phyloP scores from a whole-genome alignment of 2,797 vertebrate species.

The Tauraco hartlaubi region DNA sequence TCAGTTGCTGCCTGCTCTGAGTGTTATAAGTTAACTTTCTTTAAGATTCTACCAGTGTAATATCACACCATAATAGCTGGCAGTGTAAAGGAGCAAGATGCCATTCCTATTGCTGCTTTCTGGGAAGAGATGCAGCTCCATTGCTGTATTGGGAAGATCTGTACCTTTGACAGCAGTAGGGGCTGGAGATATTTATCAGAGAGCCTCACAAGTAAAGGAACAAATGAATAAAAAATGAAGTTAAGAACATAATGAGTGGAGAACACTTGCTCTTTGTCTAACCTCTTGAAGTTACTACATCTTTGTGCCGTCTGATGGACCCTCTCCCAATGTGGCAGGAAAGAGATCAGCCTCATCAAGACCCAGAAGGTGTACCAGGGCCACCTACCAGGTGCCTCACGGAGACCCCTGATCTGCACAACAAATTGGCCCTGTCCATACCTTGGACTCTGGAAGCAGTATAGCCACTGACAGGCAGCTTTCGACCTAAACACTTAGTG shows the following conservation, averaged over 20 bases:
- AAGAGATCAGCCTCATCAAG: not conserved
- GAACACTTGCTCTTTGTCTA: not conserved
- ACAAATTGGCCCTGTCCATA: not conserved
- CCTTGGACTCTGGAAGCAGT: not conserved
- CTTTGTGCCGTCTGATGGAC: not conserved
- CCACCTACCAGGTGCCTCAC: not conserved
- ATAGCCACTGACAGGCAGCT: accelerated
- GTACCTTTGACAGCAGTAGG: not conserved
- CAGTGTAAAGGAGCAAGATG: not conserved
- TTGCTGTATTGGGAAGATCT: not conserved
- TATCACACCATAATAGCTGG: not conserved
- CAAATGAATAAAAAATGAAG: not conserved
- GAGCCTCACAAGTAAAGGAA: not conserved
- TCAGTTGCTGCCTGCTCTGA: not conserved
- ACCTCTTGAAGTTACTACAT: not conserved
- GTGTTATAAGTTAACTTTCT: not conserved
- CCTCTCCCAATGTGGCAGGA: not conserved
- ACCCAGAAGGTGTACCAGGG: not conserved
- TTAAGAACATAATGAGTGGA: not conserved
- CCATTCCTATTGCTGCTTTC: not conserved
- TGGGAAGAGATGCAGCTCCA: not conserved
- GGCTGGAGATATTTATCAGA: not conserved
- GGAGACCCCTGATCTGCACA: not conserved
- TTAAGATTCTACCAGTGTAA: not conserved
- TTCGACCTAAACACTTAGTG: not conserved